Percentiles rank a stretch among this genome's conserved stretches.
phyloP scores from a whole-genome alignment of 1,140 invertebrate species.

The Macrobrachium nipponense region DNA sequence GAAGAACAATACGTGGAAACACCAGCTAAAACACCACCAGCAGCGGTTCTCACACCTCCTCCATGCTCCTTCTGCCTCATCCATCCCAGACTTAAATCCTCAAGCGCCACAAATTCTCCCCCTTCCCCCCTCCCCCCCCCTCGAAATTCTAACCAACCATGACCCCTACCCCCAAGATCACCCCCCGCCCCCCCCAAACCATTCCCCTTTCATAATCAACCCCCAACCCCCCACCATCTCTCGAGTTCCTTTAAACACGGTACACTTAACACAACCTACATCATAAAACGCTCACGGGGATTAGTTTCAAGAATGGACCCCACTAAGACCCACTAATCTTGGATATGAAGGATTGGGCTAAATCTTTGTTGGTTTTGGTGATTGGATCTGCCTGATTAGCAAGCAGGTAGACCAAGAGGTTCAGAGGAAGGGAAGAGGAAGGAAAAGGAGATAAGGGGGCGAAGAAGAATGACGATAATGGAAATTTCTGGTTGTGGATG shows the following conservation, averaged over 20 bases:
- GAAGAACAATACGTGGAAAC: no score
- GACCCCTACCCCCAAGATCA: no score
- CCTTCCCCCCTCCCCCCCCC: no score
- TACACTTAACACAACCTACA: conserved; percentile 1
- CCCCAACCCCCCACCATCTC: background rate
- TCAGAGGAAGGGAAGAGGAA: conserved; percentile 9
- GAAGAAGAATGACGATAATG: background rate
- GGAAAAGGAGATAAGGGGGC: background rate
- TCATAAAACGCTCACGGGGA: conserved; percentile 29
- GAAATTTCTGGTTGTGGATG: background rate
- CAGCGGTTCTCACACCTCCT: no score
- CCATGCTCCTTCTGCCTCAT: no score
- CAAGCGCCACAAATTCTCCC: no score
- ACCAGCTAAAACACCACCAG: no score
- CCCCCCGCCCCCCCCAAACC: no score
- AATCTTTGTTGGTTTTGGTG: conserved; percentile 56
- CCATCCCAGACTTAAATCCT: no score
- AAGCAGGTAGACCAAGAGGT: conserved; percentile 29
- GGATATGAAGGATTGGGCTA: conserved; percentile 45
- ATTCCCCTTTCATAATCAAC: background rate
- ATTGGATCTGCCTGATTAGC: conserved; percentile 57
- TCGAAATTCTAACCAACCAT: no score
- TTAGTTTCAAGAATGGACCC: conserved; percentile 3
- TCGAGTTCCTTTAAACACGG: conserved; percentile 5
- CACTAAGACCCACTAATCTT: conserved; percentile 7